Evolutionary conservation across 2,113 vertebrate genomes (phyloP).

Genomic region (Oxygymnocypris stewartii): DNA sequence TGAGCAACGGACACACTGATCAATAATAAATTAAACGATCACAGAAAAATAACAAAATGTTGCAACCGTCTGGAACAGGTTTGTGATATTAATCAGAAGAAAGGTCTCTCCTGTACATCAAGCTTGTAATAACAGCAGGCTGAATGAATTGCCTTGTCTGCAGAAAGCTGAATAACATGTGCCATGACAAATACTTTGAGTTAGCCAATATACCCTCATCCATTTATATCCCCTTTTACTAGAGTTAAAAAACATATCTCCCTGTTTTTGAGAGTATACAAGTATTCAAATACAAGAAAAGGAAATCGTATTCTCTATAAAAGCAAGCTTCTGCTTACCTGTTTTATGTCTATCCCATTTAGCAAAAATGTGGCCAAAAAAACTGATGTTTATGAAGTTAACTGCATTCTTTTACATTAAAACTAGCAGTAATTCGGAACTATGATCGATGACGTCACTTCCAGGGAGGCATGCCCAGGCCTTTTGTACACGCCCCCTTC

Average conservation of each 20-base stretch:
- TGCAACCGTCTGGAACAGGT: constrained; percentile 63
- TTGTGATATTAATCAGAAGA: constrained; percentile 71
- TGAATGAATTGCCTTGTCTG: constrained; percentile 56
- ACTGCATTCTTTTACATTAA: too few relatives aligned
- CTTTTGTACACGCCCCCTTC: too few relatives aligned
- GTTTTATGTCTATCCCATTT: background rate
- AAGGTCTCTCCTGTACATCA: constrained; percentile 60
- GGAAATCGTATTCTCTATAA: background rate
- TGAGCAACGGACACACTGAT: constrained; percentile 63
- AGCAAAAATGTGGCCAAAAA: too few relatives aligned
- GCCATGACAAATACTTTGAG: constrained; percentile 28
- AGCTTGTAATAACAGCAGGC: constrained; percentile 38
- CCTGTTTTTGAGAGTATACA: background rate
- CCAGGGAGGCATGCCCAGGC: too few relatives aligned
- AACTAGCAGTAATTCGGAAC: too few relatives aligned
- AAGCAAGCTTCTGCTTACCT: background rate
- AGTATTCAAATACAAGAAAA: background rate
- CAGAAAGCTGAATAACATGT: constrained; percentile 22
- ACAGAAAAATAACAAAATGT: constrained; percentile 68
- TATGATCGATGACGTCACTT: too few relatives aligned
- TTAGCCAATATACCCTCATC: background rate
- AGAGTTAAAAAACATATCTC: background rate
- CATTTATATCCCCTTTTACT: constrained; percentile 5
- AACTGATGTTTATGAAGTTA: too few relatives aligned
- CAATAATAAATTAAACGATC: constrained; percentile 75